Percentiles rank a stretch among this genome's conserved stretches.
Conservation (phyloP, 2,113 vertebrate species). For the Callithrix jacchus region DNA sequence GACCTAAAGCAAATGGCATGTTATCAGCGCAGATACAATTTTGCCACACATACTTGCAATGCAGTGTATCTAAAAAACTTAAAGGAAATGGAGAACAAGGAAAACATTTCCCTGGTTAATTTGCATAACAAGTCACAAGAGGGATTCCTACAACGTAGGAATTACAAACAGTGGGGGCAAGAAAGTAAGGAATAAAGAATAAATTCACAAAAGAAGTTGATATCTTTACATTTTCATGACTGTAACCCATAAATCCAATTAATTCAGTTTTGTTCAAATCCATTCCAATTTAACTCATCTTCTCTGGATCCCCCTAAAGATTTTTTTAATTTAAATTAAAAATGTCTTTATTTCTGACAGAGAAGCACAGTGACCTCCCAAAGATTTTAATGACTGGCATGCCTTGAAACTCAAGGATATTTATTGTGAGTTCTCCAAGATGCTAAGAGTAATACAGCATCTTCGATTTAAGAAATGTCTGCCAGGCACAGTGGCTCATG, state of each 20-base stretch:
- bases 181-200: neutral
- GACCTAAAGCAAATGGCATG: conserved; percentile 54
- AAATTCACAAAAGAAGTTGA: neutral
- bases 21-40: conserved; percentile 25
- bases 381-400: neutral
- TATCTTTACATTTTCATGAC: neutral
- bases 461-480: neutral
- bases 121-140: neutral
- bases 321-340: too few species aligned
- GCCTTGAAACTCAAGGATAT: conserved; percentile 13
- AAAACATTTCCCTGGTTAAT: neutral
- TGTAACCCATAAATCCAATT: neutral
- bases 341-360: too few species aligned
- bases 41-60: neutral
- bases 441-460: neutral
- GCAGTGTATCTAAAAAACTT: conserved; percentile 16
- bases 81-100: neutral
- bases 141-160: neutral
- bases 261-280: neutral
- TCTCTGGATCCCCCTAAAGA: neutral
- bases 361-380: too few species aligned
- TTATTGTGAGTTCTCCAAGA: conserved; percentile 32
- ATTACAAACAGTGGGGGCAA: neutral
- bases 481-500: neutral
- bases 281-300: conserved; percentile 27